Base-by-base conservation (phyloP, 2,888 invertebrate species). In the Nematopogon swammerdamellus region DNA sequence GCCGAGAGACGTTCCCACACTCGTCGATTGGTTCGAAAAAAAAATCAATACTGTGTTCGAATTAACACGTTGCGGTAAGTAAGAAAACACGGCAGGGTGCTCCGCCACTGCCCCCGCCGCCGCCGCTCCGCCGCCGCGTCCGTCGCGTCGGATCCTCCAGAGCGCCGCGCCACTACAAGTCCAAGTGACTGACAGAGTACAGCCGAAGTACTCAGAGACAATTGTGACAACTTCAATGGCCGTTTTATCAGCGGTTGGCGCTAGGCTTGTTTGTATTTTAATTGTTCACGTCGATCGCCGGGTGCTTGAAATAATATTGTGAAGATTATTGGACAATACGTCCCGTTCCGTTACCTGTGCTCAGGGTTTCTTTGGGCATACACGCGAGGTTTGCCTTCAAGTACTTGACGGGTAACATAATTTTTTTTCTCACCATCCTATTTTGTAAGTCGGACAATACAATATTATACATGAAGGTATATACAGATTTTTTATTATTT, bases 11-110 rank as follows among this genome's bases (percentile, higher is more conserved):
- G 65, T 79, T 79, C 79, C 79, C 79, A 79, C 79, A 77, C 76
- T 75, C 76, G 70, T 73, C 77, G 72, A 75, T 74, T 72, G 70
- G 69, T 60, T 65, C 68, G 63, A 70, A 19, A 73, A 71, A 76
- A 76, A 70, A 76, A 72, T 69, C 69, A 67, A 54, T 68, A 72
- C 68, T 75, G 68, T 75, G 77, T 76, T 76, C 68, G 75, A 79
- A 79, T 79, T 79, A 79, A 79, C 79, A 79, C 79, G 76, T 79
- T 74, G 68, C 61, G 65, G 70, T 75, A 75, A 65, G 70, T 75
- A 75, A 65, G 73, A 77, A 77, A 77, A 77, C 77, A 76, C 75
- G 76, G 69, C 67, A 70, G 62, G 67, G 68, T 64, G 55, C 18
- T 62, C 63, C 68, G 59, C 67, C 76, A 4, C 36, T 4, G 36